Base-by-base conservation (phyloP, 2,113 vertebrate species). In the Phylloscopus trochilus region DNA sequence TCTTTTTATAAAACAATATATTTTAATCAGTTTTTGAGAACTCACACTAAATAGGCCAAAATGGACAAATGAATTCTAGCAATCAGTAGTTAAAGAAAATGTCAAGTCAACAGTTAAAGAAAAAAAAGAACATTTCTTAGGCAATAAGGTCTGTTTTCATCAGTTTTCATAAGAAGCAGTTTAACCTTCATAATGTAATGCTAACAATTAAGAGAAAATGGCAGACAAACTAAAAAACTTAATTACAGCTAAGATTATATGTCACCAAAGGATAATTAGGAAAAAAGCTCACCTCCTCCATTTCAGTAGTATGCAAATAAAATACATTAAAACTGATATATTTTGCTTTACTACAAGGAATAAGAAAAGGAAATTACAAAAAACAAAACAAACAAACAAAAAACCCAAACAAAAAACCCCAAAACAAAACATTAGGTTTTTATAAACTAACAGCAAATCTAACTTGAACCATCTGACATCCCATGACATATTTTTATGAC, bases 281-380 rank as follows among this genome's bases (percentile, higher is more conserved):
- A 93, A 87, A 87, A 88, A 43, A 94, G 31, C 73, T 86, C 80
- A 82, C 43, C 83, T 28, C 3, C 20, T 92, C 39, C 13, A 35
- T 92, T 95, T 95, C 58, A 93, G 92, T 94, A 93, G 47, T 84
- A 94, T 95, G 90, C 72, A 97, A 96, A 97, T 90, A 91, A 95
- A 96, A 96, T 95, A 92, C 35, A 91, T 94, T 92, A 94, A 91
- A 78, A 63, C 47, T 95, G 78, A 91, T 95, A 91, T 95, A 94
- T 33, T 96, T 93, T 90, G 19, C 39, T 92, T 73, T 49, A 35
- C 30, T 64, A 47, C 7, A 56, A 72, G 8, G 15, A 77, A 23
- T 60, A 69, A 33, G 31, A 66, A 89, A 69, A 83, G 31, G 2
- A 85, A 79, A 22, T 7, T 41, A 23, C 44, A 46, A 39, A 70